Conservation (phyloP, 2,888 invertebrate species). For the Leptinotarsa peninsularis region DNA sequence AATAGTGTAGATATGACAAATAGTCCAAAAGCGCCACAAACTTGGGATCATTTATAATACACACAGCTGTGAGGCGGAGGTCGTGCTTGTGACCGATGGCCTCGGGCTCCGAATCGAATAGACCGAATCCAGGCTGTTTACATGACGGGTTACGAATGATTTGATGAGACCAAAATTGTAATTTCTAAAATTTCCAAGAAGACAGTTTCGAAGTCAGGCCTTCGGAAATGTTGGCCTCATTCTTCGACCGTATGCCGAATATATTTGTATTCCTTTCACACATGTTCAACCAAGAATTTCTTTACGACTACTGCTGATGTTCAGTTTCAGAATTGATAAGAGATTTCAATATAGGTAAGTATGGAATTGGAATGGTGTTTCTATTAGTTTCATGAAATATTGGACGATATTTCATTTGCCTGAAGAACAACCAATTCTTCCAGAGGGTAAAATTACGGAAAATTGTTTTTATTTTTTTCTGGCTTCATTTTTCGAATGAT, state of each 20-base stretch:
- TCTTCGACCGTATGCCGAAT: background rate
- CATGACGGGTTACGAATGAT: slow-evolving; percentile 11
- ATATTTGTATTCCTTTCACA: too few species aligned
- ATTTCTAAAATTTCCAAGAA: background rate
- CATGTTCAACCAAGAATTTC: too few species aligned
- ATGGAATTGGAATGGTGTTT: too few species aligned
- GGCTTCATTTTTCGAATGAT: too few species aligned
- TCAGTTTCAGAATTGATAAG: too few species aligned
- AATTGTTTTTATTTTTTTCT: too few species aligned
- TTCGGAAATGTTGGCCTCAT: background rate
- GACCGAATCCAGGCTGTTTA: background rate
- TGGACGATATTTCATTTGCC: background rate
- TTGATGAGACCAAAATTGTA: background rate
- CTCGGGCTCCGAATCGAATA: slow-evolving; percentile 21
- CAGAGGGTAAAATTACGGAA: too few species aligned
- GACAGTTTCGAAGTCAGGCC: background rate
- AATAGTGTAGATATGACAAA: slow-evolving; percentile 68
- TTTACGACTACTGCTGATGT: too few species aligned
- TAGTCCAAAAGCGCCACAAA: slow-evolving; percentile 67
- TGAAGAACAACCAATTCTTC: background rate
- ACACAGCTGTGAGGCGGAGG: slow-evolving; percentile 65
- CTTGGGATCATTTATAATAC: slow-evolving; percentile 68
- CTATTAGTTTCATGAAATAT: background rate
- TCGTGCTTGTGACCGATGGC: slow-evolving; percentile 60
- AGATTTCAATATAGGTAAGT: too few species aligned